Evolutionary conservation across 2,113 vertebrate species (phyloP), one percentile per base, ranked within the genome.

Genomic region (Neogobius melanostomus): DNA sequence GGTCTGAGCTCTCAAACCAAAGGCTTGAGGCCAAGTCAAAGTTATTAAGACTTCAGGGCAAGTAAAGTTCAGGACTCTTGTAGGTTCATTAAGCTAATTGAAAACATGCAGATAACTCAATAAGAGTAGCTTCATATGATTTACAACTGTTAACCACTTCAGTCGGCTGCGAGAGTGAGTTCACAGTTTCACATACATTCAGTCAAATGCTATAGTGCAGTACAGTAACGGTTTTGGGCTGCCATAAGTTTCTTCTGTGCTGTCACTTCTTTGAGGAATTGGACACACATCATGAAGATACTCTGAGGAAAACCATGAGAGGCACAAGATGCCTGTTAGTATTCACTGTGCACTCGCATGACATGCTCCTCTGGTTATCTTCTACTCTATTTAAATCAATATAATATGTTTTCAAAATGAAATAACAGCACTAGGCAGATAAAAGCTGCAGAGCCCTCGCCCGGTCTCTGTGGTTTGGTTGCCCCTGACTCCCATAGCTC

Each of bases 381-480:
- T 88, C 51, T 72, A 63, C 67, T 82, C 71, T 76, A 68, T 77
- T 76, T 83, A 86, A 89, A 91, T 82, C 80, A 76, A 85, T 61
- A 71, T 61, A 86, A 88, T 82, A 75, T 66, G 74, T 75, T 88
- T 71, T 83, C 66, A 76, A 81, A 86, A 80, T 84, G 72, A 83
- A 88, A 76, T 76, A 79, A 89, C 75, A 74, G 86, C 77, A 71
- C 63, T 69, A 73, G 81, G 74, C 77, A 88, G 89, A 90, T 85
- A 84, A 80, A 80, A 85, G 63, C 75, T 68, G 76, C 82, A 85
- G 73, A 85, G 80, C 74, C 69, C 81, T 78, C 76, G 82, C 80
- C 50, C 42, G 54, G 46, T 73, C 68, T 88, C 51, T 82, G 85
- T 67, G 80, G 87, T 79, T 90, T 83, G 50, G 45, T 72, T 66